These are phyloP conservation scores for Cyprinella venusta DNA, from an alignment of 2,797 vertebrate species.

Conservation along the genomic window DNA sequence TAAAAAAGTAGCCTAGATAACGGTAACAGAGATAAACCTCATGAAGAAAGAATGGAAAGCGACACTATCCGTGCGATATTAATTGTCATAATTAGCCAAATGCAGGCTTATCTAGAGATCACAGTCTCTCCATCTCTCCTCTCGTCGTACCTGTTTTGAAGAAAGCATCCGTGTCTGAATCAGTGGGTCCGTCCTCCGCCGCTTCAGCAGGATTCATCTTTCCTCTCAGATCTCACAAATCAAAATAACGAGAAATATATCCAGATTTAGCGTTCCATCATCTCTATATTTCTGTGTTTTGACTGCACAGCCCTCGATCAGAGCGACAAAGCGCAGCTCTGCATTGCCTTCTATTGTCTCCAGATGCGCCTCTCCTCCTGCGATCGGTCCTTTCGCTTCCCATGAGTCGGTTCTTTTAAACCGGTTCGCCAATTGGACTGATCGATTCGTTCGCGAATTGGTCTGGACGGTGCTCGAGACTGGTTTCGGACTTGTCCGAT, in stretches of 20 bases:
- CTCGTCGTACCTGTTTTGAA: constrained; percentile 84
- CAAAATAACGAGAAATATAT: constrained; percentile 59
- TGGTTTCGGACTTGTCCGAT: not conserved
- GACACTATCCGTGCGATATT: not conserved
- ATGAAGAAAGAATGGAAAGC: not conserved
- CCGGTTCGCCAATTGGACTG: not conserved
- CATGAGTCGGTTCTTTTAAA: constrained; percentile 28
- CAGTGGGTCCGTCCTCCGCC: constrained; percentile 82
- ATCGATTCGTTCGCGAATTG: not conserved
- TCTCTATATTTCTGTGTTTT: constrained; percentile 59
- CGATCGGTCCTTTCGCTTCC: constrained; percentile 37
- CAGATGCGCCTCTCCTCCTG: constrained; percentile 60
- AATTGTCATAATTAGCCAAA: not conserved
- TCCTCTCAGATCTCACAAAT: constrained; percentile 50
- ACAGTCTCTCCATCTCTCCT: constrained; percentile 14
- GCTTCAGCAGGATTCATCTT: constrained; percentile 83
- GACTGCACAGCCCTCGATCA: constrained; percentile 40
- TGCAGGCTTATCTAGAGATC: not conserved
- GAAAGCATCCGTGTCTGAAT: constrained; percentile 88
- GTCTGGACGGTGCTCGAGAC: not conserved
- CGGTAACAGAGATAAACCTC: not conserved
- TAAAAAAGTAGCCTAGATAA: not conserved
- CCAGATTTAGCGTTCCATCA: constrained; percentile 62
- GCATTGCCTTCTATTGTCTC: constrained; percentile 68
- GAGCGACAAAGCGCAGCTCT: constrained; percentile 59